phyloP scores from a whole-genome alignment of 2,888 invertebrate genomes.

The Antitype chi region DNA sequence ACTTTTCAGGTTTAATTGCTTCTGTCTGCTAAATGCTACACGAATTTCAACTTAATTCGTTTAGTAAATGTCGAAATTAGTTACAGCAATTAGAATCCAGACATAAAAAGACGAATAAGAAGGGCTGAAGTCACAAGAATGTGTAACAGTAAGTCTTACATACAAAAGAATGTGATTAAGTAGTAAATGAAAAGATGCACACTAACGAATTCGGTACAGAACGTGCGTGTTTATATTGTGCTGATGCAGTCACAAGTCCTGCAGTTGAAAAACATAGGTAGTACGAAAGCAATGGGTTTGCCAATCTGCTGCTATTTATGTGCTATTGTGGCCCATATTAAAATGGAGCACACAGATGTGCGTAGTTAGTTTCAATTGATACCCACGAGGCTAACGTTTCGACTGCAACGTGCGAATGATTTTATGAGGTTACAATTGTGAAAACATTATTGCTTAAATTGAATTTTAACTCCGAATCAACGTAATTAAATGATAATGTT shows the following conservation, averaged over 20 bases:
- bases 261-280: constrained; percentile 38
- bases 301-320: constrained; percentile 52
- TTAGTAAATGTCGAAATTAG: neutral
- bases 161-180: neutral
- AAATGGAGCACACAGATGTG: constrained; percentile 60
- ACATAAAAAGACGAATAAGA: constrained; percentile 1
- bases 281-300: constrained; percentile 36
- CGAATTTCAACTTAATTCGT: neutral
- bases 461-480: constrained; percentile 15
- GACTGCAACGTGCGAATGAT: constrained; percentile 38
- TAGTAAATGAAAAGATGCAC: constrained; percentile 1
- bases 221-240: neutral
- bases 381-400: constrained; percentile 56
- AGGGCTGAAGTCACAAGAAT: neutral
- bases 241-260: constrained; percentile 10
- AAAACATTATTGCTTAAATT: constrained; percentile 28
- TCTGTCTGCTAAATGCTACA: neutral
- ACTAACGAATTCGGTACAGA: neutral
- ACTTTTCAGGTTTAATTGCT: constrained; percentile 1
- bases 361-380: constrained; percentile 62
- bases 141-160: neutral
- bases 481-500: constrained; percentile 18
- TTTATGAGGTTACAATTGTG: constrained; percentile 59
- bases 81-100: constrained; percentile 11
- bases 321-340: constrained; percentile 60